Percentiles rank a stretch among this genome's conserved stretches.
These are phyloP conservation scores for Calliopum simillimum DNA, from an alignment of 2,888 invertebrate genomes.

Conservation along the genomic window DNA sequence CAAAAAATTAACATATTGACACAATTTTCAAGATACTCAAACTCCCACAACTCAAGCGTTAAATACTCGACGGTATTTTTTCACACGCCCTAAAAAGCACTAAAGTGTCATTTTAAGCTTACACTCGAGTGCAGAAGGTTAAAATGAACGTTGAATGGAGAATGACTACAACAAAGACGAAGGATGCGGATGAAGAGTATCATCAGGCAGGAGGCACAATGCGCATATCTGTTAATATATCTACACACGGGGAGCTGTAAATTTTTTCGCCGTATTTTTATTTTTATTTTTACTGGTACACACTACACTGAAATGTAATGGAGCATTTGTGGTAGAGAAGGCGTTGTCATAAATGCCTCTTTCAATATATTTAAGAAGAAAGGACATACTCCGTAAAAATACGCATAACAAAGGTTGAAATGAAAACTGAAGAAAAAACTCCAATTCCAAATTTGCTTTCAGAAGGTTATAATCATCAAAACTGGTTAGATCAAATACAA, in stretches of 20 bases:
- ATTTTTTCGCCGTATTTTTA: constrained; percentile 40
- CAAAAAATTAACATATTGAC: constrained; percentile 60
- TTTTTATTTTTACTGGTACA: constrained; percentile 34
- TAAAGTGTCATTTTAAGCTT: constrained; percentile 62
- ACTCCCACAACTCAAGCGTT: constrained; percentile 14
- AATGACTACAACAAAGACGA: constrained; percentile 49
- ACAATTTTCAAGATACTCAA: constrained; percentile 59
- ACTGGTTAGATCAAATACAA: too few species aligned
- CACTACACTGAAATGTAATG: constrained; percentile 18
- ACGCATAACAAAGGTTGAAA: too few species aligned
- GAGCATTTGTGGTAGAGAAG: too few species aligned
- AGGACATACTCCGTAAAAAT: too few species aligned
- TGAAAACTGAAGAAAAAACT: too few species aligned
- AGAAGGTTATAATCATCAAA: too few species aligned
- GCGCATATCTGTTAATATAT: constrained; percentile 40
- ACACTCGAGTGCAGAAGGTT: constrained; percentile 56
- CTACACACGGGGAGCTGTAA: constrained; percentile 47
- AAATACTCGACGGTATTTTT: constrained; percentile 34
- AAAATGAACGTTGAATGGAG: constrained; percentile 33
- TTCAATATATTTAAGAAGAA: too few species aligned
- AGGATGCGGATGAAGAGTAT: not conserved
- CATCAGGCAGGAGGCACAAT: not conserved
- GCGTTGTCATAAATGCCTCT: too few species aligned
- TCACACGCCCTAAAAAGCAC: constrained; percentile 59
- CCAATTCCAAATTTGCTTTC: too few species aligned